These are phyloP conservation scores for Odiellus spinosus DNA, from an alignment of 2,888 invertebrate genomes.

Conservation along the genomic window DNA sequence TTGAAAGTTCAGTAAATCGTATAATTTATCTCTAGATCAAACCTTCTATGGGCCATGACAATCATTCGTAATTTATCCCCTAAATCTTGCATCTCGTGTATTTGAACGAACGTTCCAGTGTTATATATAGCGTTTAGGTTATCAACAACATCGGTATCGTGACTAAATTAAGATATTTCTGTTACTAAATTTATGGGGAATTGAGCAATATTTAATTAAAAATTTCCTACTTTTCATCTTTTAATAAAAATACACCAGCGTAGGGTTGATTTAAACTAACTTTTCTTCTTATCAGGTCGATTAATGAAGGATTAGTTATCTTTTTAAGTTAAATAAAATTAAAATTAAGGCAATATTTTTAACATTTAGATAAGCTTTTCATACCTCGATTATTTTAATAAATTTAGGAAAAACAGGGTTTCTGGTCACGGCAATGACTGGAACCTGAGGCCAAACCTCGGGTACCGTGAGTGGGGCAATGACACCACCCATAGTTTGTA, in stretches of 20 bases:
- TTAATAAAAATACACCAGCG: constrained; percentile 89
- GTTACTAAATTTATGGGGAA: neutral
- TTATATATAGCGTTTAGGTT: constrained; percentile 69
- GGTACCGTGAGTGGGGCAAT: constrained; percentile 86
- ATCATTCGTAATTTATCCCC: constrained; percentile 78
- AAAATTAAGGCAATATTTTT: too few species aligned
- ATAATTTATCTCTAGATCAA: neutral
- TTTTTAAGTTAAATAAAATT: constrained; percentile 24
- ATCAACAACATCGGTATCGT: constrained; percentile 68
- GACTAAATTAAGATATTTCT: constrained; percentile 34
- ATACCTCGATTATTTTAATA: constrained; percentile 88
- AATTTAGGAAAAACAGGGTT: constrained; percentile 97
- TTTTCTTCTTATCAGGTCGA: constrained; percentile 78
- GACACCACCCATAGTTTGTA: constrained; percentile 27
- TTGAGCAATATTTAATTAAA: neutral
- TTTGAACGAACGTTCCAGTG: constrained; percentile 93
- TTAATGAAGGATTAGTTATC: constrained; percentile 39
- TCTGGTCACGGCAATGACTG: constrained; percentile 79
- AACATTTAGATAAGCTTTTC: constrained; percentile 2
- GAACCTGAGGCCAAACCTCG: constrained; percentile 90
- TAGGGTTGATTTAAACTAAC: constrained; percentile 93
- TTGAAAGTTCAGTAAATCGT: too few species aligned
- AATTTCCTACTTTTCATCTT: constrained; percentile 54
- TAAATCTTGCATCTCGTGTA: constrained; percentile 90
- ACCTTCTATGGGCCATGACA: constrained; percentile 78